Evolutionary conservation across 2,888 invertebrate genomes (phyloP).

Genomic region (Allophyes oxyacanthae): DNA sequence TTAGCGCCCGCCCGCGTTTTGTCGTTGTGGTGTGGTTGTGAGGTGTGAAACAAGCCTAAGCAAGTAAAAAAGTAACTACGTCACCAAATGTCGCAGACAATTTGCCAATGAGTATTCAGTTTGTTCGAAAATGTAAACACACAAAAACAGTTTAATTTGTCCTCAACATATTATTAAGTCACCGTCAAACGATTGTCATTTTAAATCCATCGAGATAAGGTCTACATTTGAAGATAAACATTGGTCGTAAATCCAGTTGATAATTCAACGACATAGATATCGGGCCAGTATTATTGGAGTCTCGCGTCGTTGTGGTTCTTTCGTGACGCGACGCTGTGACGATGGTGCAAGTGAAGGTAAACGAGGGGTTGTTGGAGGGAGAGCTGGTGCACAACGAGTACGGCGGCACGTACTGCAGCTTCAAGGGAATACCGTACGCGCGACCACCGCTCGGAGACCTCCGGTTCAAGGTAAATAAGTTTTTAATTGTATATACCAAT

Average conservation of each 20-base stretch:
- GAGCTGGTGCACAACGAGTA: constrained; percentile 54
- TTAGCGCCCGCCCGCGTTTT: too few relatives aligned
- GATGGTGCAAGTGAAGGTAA: constrained; percentile 55
- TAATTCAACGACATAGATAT: not conserved
- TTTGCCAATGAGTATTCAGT: too few relatives aligned
- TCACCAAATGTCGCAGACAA: too few relatives aligned
- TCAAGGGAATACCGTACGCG: constrained; percentile 85
- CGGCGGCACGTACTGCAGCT: constrained; percentile 62
- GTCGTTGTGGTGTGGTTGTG: too few relatives aligned
- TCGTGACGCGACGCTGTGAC: not conserved
- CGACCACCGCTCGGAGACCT: constrained; percentile 81
- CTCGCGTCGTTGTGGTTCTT: not conserved
- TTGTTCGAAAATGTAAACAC: too few relatives aligned
- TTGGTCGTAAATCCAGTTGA: not conserved
- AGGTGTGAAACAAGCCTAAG: too few relatives aligned
- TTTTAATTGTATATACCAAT: not conserved
- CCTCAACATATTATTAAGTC: too few relatives aligned
- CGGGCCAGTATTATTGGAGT: not conserved
- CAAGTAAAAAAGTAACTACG: too few relatives aligned
- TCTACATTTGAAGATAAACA: not conserved
- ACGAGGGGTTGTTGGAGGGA: constrained; percentile 67
- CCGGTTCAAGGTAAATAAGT: constrained; percentile 78
- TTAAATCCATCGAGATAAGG: too few relatives aligned
- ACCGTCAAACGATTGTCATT: too few relatives aligned
- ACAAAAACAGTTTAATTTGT: too few relatives aligned